These are phyloP conservation scores for Mormyrus lacerda DNA, from an alignment of 2,113 vertebrate genomes.

Conservation along the genomic window DNA sequence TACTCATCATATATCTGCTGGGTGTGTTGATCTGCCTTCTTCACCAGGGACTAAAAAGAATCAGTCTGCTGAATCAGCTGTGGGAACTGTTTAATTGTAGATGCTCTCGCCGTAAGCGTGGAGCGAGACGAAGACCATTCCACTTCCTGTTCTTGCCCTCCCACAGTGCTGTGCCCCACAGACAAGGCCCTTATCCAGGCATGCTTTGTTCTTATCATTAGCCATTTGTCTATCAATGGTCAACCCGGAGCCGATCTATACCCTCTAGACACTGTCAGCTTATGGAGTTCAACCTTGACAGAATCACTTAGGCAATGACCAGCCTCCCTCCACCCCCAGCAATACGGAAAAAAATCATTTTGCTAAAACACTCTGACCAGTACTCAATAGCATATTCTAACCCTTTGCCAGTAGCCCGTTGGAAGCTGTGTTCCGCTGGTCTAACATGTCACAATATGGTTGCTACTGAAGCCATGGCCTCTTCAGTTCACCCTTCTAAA, in stretches of 20 bases:
- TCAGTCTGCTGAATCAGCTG: not conserved
- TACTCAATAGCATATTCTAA: not conserved
- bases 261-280: not conserved
- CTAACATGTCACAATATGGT: not conserved
- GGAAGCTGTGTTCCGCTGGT: not conserved
- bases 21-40: not conserved
- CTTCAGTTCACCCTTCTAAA: not conserved
- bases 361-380: not conserved
- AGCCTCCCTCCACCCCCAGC: not conserved
- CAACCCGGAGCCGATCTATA: not conserved
- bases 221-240: not conserved
- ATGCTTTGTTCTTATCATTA: not conserved
- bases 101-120: not conserved
- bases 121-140: not conserved
- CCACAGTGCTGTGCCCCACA: not conserved
- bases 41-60: not conserved
- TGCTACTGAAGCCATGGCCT: not conserved
- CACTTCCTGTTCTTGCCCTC: constrained; percentile 5
- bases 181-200: not conserved
- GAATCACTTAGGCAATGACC: not conserved
- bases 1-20: not conserved
- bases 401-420: not conserved
- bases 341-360: not conserved
- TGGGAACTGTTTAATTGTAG: not conserved
- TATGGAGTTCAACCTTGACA: not conserved